Conservation (phyloP, 2,113 vertebrate genomes). For the Ptychochromis oligacanthus region DNA sequence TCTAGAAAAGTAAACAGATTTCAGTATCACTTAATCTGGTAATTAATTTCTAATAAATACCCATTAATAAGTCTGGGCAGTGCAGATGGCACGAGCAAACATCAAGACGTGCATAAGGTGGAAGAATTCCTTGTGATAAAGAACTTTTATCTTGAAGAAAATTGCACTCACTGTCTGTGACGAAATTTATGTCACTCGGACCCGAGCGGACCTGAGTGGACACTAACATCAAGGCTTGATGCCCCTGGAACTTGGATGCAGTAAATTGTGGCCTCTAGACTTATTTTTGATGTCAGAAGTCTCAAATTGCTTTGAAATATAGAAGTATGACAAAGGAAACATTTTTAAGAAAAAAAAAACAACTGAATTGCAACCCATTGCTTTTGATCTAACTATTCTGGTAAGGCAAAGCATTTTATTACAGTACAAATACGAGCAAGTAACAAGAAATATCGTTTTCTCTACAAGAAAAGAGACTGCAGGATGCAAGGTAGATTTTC, state of each 20-base stretch:
- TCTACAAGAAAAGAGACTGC: neutral
- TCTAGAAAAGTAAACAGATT: neutral
- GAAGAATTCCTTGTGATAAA: neutral
- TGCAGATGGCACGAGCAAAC: rapidly evolving
- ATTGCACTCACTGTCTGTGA: no score
- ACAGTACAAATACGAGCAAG: neutral
- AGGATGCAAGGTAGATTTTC: neutral
- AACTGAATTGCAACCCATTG: no score
- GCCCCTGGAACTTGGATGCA: no score
- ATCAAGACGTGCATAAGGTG: neutral
- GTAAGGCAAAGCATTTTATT: neutral
- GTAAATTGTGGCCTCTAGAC: no score
- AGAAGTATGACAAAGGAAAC: neutral
- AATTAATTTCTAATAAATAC: neutral
- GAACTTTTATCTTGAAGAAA: neutral
- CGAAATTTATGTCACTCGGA: no score
- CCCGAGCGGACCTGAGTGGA: no score
- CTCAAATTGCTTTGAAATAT: neutral
- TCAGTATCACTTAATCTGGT: neutral
- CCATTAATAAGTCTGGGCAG: neutral
- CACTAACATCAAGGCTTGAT: no score
- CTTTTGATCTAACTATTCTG: neutral
- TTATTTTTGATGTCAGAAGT: neutral
- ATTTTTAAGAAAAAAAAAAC: neutral
- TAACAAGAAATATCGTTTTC: neutral